These are phyloP conservation scores for Ctenochaetus hawaiiensis DNA, from an alignment of 2,797 vertebrate genomes.

Conservation along the genomic window DNA sequence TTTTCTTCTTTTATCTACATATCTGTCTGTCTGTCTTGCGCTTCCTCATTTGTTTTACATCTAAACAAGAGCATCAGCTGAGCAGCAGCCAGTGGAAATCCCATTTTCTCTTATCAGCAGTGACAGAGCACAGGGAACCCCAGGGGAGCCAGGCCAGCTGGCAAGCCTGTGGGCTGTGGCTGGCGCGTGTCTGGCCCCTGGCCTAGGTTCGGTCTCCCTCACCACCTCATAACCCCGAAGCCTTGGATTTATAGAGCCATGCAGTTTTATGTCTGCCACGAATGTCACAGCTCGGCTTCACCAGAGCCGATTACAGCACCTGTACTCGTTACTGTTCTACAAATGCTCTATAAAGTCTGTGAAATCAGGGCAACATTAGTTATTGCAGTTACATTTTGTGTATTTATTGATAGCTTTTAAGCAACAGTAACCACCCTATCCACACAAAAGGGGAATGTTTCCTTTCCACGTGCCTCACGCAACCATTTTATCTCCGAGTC, in stretches of 20 bases:
- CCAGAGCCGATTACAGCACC: slow-evolving; percentile 19
- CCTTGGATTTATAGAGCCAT: slow-evolving; percentile 55
- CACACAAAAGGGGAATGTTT: background rate
- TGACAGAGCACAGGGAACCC: slow-evolving; percentile 76
- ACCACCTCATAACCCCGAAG: slow-evolving; percentile 53
- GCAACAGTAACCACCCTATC: background rate
- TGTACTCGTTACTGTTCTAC: background rate
- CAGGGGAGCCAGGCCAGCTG: slow-evolving; percentile 75
- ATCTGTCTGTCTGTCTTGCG: slow-evolving; percentile 31
- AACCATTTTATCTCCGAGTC: slow-evolving; percentile 5
- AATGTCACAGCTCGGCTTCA: slow-evolving; percentile 50
- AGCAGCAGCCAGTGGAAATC: slow-evolving; percentile 79
- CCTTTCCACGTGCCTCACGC: background rate
- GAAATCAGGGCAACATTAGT: slow-evolving; percentile 9
- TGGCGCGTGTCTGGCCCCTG: slow-evolving; percentile 56
- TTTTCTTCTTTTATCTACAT: slow-evolving; percentile 38
- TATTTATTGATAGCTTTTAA: background rate
- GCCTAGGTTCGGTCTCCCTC: slow-evolving; percentile 43
- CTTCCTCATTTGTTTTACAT: slow-evolving; percentile 58
- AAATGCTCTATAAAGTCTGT: slow-evolving; percentile 15
- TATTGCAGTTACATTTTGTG: background rate
- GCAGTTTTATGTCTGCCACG: slow-evolving; percentile 55
- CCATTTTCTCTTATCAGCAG: slow-evolving; percentile 83
- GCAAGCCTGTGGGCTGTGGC: slow-evolving; percentile 64
- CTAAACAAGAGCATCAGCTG: slow-evolving; percentile 60